Evolutionary conservation across 1,140 invertebrate species (phyloP).

Genomic region (Manduca sexta): DNA sequence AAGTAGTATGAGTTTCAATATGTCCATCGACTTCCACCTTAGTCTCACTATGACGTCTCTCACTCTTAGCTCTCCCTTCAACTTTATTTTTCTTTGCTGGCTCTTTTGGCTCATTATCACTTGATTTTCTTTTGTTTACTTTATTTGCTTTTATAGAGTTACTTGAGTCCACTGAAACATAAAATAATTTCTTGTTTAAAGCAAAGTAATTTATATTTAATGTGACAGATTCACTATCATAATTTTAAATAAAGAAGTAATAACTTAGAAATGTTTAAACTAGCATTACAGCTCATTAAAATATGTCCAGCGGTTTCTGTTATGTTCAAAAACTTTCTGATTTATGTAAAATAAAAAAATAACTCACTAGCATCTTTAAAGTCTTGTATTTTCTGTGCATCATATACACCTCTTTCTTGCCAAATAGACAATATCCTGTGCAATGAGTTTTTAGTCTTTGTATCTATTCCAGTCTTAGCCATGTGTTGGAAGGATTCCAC

Average conservation of each 20-base stretch:
- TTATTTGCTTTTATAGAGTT: conserved; percentile 40
- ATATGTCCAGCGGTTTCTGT: too few species aligned
- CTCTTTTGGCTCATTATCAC: conserved; percentile 45
- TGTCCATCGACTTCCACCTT: conserved; percentile 79
- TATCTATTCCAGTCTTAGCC: conserved; percentile 78
- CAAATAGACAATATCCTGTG: conserved; percentile 91
- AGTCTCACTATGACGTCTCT: conserved; percentile 55
- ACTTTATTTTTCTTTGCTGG: conserved; percentile 61
- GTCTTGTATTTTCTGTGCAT: conserved; percentile 82
- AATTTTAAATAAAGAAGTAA: not conserved
- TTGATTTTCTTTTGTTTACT: conserved; percentile 45
- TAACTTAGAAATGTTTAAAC: not conserved
- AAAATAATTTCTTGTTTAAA: too few species aligned
- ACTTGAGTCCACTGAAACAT: conserved; percentile 55
- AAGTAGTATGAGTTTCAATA: conserved; percentile 81
- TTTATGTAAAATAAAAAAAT: too few species aligned
- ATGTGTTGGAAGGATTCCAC: conserved; percentile 89
- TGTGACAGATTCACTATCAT: not conserved
- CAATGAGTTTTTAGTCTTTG: conserved; percentile 85
- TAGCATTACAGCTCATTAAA: not conserved
- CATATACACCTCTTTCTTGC: conserved; percentile 94
- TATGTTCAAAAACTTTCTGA: too few species aligned
- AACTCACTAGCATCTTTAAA: conserved; percentile 77
- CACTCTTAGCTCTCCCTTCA: conserved; percentile 34
- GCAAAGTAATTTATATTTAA: not conserved